phyloP scores from a whole-genome alignment of 1,140 invertebrate species.

The Drosophila auraria region DNA sequence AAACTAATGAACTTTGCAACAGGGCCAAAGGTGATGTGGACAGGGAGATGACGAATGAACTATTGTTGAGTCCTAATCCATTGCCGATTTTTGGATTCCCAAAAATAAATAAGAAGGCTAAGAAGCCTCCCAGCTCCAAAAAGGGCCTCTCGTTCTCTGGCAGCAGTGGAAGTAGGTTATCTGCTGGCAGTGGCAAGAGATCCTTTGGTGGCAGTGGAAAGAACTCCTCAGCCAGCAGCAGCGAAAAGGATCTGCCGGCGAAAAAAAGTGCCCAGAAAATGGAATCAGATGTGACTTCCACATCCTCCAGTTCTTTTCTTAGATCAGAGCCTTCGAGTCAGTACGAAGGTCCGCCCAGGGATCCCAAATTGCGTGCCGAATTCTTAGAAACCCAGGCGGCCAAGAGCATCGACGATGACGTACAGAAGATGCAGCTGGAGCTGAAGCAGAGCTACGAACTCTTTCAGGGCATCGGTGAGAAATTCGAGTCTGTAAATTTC shows the following conservation, averaged over 20 bases:
- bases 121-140: conserved; percentile 1
- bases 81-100: conserved; percentile 25
- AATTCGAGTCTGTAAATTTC: conserved; percentile 72
- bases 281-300: neutral
- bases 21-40: conserved; percentile 44
- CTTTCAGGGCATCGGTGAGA: conserved; percentile 72
- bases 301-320: conserved; percentile 16
- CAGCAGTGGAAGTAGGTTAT: neutral
- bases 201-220: conserved; percentile 26
- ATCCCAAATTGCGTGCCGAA: conserved; percentile 28
- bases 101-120: neutral
- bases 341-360: conserved; percentile 11
- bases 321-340: conserved; percentile 1
- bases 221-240: conserved; percentile 27
- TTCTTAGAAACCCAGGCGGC: conserved; percentile 45
- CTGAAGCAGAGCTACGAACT: conserved; percentile 72
- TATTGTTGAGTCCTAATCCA: conserved; percentile 56
- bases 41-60: conserved; percentile 40
- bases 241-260: neutral
- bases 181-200: neutral
- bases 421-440: conserved; percentile 72
- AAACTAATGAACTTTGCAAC: neutral
- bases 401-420: conserved; percentile 64
- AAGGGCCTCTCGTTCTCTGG: conserved; percentile 12
- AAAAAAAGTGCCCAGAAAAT: neutral